Base-by-base conservation (phyloP, 2,797 vertebrate genomes). In the Remorina albescens region DNA sequence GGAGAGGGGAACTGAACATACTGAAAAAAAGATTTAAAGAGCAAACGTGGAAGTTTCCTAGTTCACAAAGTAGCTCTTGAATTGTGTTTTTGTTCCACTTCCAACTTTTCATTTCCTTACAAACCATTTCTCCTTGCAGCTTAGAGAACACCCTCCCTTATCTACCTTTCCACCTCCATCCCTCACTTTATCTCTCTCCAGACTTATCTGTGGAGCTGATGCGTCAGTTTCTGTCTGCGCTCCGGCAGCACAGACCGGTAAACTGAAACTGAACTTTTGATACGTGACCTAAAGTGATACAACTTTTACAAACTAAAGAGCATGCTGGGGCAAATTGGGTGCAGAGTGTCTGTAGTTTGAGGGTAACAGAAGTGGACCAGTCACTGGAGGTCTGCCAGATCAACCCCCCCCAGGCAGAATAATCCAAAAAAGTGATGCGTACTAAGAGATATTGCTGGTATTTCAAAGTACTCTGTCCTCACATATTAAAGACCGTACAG, bases 41-140 rank as follows among this genome's bases (percentile, higher is more conserved):
- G 55, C 5, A 0, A 88, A 83, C 63, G 81, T 77, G 57, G 68
- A 81, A 82, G 76, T 88, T 87, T 84, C 57, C 21, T 65, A 68
- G 64, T 86, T 84, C 67, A 75, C 71, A 78, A 74, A 84, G 71
- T 60, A 69, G 73, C 74, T 82, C 66, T 69, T 69, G 71, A 81
- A 67, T 74, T 67, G 59, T 61, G 64, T 58, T 80, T 91, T 86
- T 84, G 74, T 89, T 86, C 81, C 58, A 73, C 62, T 73, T 78
- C 57, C 65, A 67, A 44, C 77, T 76, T 62, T 78, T 82, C 62
- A 70, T 76, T 88, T 77, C 76, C 65, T 50, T 81, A 74, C 71
- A 71, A 82, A 71, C 56, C 55, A 64, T 75, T 80, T 71, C 67
- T 71, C 58, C 49, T 56, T 72, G 73, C 54, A 44, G 28, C 71